Base-by-base conservation (phyloP, 2,113 vertebrate species). In the Poeciliopsis occidentalis region DNA sequence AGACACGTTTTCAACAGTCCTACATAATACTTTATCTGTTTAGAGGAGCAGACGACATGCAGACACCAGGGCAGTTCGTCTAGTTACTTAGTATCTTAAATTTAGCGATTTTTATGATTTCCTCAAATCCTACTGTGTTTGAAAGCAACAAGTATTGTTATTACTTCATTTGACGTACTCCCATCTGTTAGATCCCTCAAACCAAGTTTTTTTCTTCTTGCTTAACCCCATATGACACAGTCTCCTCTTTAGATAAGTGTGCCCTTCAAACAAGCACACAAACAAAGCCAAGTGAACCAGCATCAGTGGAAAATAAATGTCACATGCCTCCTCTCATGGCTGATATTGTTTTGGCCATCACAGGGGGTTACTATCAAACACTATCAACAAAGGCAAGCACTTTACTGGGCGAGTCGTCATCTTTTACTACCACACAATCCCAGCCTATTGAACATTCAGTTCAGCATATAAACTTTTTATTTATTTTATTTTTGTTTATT, bases 221-320 rank as follows among this genome's bases (percentile, higher is more conserved):
- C 34, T 74, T 26, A 64, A 71, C 71, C 73, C 66, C 31, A 65
- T 71, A 68, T 73, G 80, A 66, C 70, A 66, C 70, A 37, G 82
- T 12, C 24, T 41, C 67, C 66, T 74, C 74, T 76, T 81, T 47
- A 63, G 24, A 32, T 64, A 51, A 84, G 79, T 67, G 77, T 15
- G 51, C 60, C 64, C 76, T 79, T 81, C 79, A 83, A 75, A 85
- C 27, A 22, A 76, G 66, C 30, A 67, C 41, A 70, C 67, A 81
- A 80, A 84, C 41, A 37, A 75, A 72, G 73, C 79, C 66, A 65
- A 75, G 78, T 65, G 75, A 75, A 77, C 74, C 62, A 60, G 78
- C 82, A 75, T 70, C 67, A 76, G 85, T 70, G 66, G 83, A 83
- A 85, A 91, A 86, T 89, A 77, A 84, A 83, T 81, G 80, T 69